phyloP scores from a whole-genome alignment of 53 echinoderm and acorn worm genomes.

The Astropecten irregularis region DNA sequence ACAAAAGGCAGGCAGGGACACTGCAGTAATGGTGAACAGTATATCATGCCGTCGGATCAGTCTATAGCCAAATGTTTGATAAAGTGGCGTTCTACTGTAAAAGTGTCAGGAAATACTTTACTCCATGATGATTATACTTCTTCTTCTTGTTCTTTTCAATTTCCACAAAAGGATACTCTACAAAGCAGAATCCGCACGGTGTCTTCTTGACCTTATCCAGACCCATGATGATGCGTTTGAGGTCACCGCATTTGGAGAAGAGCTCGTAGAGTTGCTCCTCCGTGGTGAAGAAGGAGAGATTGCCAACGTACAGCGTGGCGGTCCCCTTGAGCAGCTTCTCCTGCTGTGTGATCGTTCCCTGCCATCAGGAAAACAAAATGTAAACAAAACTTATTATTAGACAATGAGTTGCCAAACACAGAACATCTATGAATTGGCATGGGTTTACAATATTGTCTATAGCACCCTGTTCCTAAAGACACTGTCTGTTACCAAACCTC shows the following conservation, averaged over 20 bases:
- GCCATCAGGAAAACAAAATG: background rate
- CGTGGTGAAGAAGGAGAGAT: slow-evolving; percentile 91
- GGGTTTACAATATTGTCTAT: too few species aligned
- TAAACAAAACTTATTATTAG: background rate
- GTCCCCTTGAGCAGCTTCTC: slow-evolving; percentile 67
- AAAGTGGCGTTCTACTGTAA: too few species aligned
- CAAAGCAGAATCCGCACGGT: slow-evolving; percentile 96
- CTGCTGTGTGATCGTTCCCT: slow-evolving; percentile 83
- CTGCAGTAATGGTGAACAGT: too few species aligned
- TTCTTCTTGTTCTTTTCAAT: too few species aligned
- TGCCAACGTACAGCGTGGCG: slow-evolving; percentile 83
- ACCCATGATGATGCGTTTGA: slow-evolving; percentile 96
- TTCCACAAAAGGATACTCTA: slow-evolving; percentile 99
- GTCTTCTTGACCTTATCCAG: slow-evolving; percentile 90
- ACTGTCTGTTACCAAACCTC: too few species aligned
- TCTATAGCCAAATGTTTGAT: too few species aligned
- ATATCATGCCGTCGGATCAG: too few species aligned
- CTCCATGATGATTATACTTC: too few species aligned
- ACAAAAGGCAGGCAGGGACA: too few species aligned
- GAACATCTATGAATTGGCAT: background rate
- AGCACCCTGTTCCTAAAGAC: too few species aligned
- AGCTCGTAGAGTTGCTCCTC: slow-evolving; percentile 97
- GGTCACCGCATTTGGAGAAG: slow-evolving; percentile 88
- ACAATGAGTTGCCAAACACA: background rate
- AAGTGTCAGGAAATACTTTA: too few species aligned